Conservation (phyloP, 2,888 invertebrate species). For the Chymomyza procnemis region DNA sequence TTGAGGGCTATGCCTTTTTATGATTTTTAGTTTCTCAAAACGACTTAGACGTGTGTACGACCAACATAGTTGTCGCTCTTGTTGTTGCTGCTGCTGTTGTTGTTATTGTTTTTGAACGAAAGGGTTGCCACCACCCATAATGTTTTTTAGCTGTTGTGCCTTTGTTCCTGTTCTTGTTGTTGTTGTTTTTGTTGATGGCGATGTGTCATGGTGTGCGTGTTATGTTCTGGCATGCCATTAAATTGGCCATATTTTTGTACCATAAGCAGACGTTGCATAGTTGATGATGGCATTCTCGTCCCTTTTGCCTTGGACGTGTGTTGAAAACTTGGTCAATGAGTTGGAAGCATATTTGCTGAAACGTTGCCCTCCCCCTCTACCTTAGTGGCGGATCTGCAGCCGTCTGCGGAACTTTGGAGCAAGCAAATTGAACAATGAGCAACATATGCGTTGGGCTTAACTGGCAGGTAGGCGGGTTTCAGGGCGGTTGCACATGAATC, state of each 20-base stretch:
- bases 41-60: constrained; percentile 31
- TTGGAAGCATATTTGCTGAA: constrained; percentile 38
- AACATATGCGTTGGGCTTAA: constrained; percentile 2
- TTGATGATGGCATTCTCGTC: constrained; percentile 29
- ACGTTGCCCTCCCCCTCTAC: constrained; percentile 3
- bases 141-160: not conserved
- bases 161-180: not conserved
- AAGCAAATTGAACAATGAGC: constrained; percentile 23
- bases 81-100: not conserved
- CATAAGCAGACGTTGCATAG: constrained; percentile 55
- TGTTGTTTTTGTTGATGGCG: not conserved
- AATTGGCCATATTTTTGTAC: constrained; percentile 59
- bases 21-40: constrained; percentile 30
- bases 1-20: constrained; percentile 22
- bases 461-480: not conserved
- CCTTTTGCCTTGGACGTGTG: not conserved
- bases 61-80: constrained; percentile 25
- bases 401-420: constrained; percentile 26
- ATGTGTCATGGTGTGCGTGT: constrained; percentile 9
- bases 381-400: no score
- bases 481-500: not conserved
- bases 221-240: constrained; percentile 50
- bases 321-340: constrained; percentile 41
- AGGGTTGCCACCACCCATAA: not conserved
- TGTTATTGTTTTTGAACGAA: not conserved